Percentiles rank a stretch among this genome's conserved stretches.
phyloP scores from a whole-genome alignment of 2,113 vertebrate species.

The Semnornis frantzii region DNA sequence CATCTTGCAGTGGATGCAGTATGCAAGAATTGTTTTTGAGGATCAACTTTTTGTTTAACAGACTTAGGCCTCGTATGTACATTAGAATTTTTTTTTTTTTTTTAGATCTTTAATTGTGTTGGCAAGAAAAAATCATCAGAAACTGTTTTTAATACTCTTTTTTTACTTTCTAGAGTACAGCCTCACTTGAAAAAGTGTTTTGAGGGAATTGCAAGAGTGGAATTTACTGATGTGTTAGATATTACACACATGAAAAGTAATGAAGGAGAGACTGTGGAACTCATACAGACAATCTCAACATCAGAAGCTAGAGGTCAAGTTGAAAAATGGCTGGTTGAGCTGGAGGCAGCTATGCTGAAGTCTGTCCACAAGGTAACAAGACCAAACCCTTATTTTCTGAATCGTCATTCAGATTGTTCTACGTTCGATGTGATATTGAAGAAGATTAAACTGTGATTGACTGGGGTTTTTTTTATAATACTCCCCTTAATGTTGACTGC shows the following conservation, averaged over 20 bases:
- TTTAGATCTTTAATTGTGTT: background rate
- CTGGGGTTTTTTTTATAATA: too few relatives aligned
- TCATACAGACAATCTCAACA: slow-evolving; percentile 84
- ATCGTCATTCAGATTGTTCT: background rate
- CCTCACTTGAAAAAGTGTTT: slow-evolving; percentile 93
- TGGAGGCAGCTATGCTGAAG: slow-evolving; percentile 83
- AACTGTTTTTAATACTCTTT: background rate
- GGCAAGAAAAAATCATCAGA: background rate
- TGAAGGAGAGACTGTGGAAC: slow-evolving; percentile 85
- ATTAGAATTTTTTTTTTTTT: too few relatives aligned
- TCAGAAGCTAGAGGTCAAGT: slow-evolving; percentile 88
- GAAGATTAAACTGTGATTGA: background rate
- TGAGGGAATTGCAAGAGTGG: slow-evolving; percentile 88
- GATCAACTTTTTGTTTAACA: background rate
- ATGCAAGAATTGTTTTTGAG: background rate
- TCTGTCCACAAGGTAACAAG: slow-evolving; percentile 87
- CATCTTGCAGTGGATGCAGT: background rate
- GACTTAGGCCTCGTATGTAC: background rate
- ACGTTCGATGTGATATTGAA: background rate
- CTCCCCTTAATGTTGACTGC: too few relatives aligned
- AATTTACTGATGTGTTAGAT: slow-evolving; percentile 86
- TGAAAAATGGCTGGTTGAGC: slow-evolving; percentile 89
- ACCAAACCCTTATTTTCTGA: background rate
- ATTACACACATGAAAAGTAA: slow-evolving; percentile 92
- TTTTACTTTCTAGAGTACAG: slow-evolving; percentile 79